Base-by-base conservation (phyloP, 1,140 invertebrate genomes). In the Drosophila aff. region DNA sequence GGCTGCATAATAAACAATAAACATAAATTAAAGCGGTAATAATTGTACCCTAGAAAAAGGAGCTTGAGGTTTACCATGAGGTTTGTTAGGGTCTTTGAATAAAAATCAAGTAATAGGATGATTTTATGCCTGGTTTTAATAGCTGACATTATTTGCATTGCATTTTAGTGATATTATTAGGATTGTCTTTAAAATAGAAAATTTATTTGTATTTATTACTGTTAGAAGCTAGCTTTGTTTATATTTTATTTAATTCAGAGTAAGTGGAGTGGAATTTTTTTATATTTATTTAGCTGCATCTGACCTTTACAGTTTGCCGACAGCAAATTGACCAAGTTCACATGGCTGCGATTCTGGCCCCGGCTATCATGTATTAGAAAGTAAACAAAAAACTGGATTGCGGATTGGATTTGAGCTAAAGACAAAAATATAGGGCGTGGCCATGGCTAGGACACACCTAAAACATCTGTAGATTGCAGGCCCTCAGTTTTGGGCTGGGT, bases 361-460 rank as follows among this genome's bases (percentile, higher is more conserved):
- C 16, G 38, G 31, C 46, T 78, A 72, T 85, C 79, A 79, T 83
- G 83, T 82, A 86, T 87, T 87, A 87, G 83, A 87, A 87, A 87
- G 83, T 89, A 81, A 81, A 65, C 46, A 67, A 26, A 15, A 11
- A 40, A 59, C 44, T 67, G 58, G 57, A 40, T 61, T 59, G 28
- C 43, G 55, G 78, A 76, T 78, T 79, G 47, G 79, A 64, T 80
- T 76, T 75, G 73, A 74, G 60, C 76, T 55, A 38, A 50, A 50
- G 46, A 26, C 49, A 52, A 50, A 44, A 59, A 60, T 41, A 60
- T 53, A 57, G 40, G 66, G 62, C 65, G 64, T 73, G 69, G 60
- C 49, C 31, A n/a, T 58, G 47, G 47, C 67, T 55, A 62, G 47
- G 82, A 74, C 83, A 89, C 83, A 79, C 75, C 76, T 58, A 68